These are phyloP conservation scores for Dryocosmus kuriphilus DNA, from an alignment of 2,888 invertebrate species.

Conservation along the genomic window DNA sequence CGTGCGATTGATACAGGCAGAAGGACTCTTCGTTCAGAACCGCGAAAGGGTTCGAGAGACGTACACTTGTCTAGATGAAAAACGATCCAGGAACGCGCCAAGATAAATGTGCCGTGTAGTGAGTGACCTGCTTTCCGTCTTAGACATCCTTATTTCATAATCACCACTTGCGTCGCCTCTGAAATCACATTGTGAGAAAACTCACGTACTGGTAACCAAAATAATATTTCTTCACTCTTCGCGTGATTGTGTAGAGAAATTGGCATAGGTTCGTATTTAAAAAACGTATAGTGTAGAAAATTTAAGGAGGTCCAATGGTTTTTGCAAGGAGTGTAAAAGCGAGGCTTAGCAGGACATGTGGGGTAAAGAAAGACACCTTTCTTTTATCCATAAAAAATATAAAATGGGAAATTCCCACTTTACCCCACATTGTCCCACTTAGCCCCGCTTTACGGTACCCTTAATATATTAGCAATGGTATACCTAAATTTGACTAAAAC, in stretches of 20 bases:
- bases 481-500: too few relatives aligned
- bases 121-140: not conserved
- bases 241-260: not conserved
- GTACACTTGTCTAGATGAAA: not conserved
- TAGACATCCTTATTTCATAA: constrained; percentile 14
- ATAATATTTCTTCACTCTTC: not conserved
- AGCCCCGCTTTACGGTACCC: too few relatives aligned
- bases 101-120: not conserved
- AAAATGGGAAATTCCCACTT: too few relatives aligned
- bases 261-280: not conserved
- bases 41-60: constrained; percentile 7
- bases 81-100: not conserved
- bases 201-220: constrained; percentile 5
- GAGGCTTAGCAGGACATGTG: too few relatives aligned
- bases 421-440: too few relatives aligned
- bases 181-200: constrained; percentile 3
- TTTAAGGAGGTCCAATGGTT: too few relatives aligned
- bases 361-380: too few relatives aligned
- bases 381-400: too few relatives aligned
- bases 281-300: too few relatives aligned
- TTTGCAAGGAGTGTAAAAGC: too few relatives aligned
- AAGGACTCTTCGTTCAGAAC: not conserved
- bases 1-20: not conserved
- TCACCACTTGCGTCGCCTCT: constrained; percentile 1
- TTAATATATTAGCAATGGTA: too few relatives aligned